Base-by-base conservation (phyloP, 2,797 vertebrate genomes). In the Acipenser ruthenus region DNA sequence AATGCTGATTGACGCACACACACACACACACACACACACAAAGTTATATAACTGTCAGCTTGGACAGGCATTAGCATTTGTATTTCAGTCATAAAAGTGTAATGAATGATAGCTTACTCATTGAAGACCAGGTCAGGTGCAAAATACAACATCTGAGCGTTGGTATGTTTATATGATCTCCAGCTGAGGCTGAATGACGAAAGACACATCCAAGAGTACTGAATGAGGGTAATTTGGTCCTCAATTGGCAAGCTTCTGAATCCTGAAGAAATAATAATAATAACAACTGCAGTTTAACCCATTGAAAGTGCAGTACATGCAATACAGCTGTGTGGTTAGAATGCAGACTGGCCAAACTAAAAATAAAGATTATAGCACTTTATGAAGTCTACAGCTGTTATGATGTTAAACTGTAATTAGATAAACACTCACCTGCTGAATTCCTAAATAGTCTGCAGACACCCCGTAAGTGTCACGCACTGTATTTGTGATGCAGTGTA, bases 141-240 rank as follows among this genome's bases (percentile, higher is more conserved):
- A 74, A 99, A 99, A 89, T 97, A 99, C 80, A 99, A 93, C 91
- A 94, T 93, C 83, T 98, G 95, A 88, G 92, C 96, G 79, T 95
- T 98, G 77, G 95, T 96, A 80, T 99, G 96, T 91, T 97, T 97
- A 89, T 98, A 98, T 2, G 96, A 99, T 80, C 96, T 93, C 96
- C 96, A 99, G 82, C 96, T 98, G 91, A 99, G 95, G 78, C 94
- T 92, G 85, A 99, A 99, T 47, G 96, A 97, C 71, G 95, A 97
- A 61, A 98, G 92, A 90, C 95, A 99, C 96, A 99, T 98, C 96
- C 96, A 99, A 51, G 96, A 99, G 88, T 97, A 98, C 89, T 98
- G 96, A 88, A 99, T 98, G 88, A 99, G 91, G 79, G 95, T 98
- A 87, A 99, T 98, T 91, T 99, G 96, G 94, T 98, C 96, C 93